These are phyloP conservation scores for Parauchenoglanis ngamensis DNA, from an alignment of 2,797 vertebrate species.

Conservation along the genomic window DNA sequence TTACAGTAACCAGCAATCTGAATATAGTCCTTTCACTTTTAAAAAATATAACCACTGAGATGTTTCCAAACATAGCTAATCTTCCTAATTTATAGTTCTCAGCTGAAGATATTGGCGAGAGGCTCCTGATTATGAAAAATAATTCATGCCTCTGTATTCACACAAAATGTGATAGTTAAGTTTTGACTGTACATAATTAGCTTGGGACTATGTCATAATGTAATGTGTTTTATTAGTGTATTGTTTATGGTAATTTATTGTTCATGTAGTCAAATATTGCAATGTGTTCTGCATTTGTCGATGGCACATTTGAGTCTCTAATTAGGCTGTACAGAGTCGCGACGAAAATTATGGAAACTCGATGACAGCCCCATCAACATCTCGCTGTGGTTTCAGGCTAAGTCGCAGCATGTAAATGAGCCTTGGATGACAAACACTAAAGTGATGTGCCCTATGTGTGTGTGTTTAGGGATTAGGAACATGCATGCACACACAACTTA, in stretches of 20 bases:
- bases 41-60: neutral
- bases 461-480: constrained; percentile 45
- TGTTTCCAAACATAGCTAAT: constrained; percentile 25
- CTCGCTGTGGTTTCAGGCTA: constrained; percentile 67
- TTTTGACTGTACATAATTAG: constrained; percentile 75
- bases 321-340: constrained; percentile 72
- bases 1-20: neutral
- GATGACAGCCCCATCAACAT: constrained; percentile 80
- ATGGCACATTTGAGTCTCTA: constrained; percentile 74
- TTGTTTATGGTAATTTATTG: constrained; percentile 82
- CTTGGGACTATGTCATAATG: constrained; percentile 65
- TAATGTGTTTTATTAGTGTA: constrained; percentile 65
- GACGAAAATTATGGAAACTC: constrained; percentile 71
- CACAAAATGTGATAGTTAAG: constrained; percentile 59
- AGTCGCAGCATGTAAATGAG: constrained; percentile 64
- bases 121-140: constrained; percentile 38
- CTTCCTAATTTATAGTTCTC: constrained; percentile 3
- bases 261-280: constrained; percentile 81
- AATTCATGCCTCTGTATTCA: constrained; percentile 44
- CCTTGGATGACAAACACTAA: constrained; percentile 66
- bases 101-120: constrained; percentile 9
- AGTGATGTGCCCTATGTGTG: constrained; percentile 57
- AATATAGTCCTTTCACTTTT: neutral
- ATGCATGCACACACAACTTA: constrained; percentile 41
- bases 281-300: constrained; percentile 67